A percentile compares a stretch with the other conserved stretches of the same genome.
Evolutionary conservation across 1,140 invertebrate genomes (phyloP).

Genomic region (Myzus persicae): DNA sequence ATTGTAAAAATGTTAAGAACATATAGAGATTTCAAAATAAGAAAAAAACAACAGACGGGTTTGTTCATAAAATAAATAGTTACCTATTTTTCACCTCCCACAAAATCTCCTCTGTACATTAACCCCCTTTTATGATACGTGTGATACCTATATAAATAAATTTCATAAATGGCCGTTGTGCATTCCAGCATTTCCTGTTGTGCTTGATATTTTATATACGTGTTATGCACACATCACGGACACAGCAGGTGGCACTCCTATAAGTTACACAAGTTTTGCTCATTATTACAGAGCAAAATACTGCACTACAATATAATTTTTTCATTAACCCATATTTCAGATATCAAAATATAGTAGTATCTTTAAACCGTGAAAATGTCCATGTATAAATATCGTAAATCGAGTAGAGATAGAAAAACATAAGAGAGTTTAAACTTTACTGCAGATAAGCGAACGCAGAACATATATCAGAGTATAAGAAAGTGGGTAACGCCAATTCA

Average conservation of each 20-base stretch:
- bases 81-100: background rate
- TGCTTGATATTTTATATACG: background rate
- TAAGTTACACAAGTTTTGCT: background rate
- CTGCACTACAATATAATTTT: background rate
- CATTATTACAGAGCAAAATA: background rate
- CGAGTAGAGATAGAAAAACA: background rate
- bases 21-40: too few relatives aligned
- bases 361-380: background rate
- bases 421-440: background rate
- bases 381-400: background rate
- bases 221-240: background rate
- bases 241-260: constrained; percentile 13
- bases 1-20: too few relatives aligned
- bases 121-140: background rate
- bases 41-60: background rate
- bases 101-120: background rate
- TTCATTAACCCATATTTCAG: background rate
- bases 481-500: too few relatives aligned
- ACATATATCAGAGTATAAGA: background rate
- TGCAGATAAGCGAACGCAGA: background rate
- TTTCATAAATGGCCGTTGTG: constrained; percentile 25
- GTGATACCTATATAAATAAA: background rate
- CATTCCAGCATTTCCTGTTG: constrained; percentile 12
- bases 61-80: background rate
- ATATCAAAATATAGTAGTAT: background rate